Evolutionary conservation across 2,797 vertebrate species (phyloP), one percentile per base, ranked within the genome.

Genomic region (Glossophaga mutica): DNA sequence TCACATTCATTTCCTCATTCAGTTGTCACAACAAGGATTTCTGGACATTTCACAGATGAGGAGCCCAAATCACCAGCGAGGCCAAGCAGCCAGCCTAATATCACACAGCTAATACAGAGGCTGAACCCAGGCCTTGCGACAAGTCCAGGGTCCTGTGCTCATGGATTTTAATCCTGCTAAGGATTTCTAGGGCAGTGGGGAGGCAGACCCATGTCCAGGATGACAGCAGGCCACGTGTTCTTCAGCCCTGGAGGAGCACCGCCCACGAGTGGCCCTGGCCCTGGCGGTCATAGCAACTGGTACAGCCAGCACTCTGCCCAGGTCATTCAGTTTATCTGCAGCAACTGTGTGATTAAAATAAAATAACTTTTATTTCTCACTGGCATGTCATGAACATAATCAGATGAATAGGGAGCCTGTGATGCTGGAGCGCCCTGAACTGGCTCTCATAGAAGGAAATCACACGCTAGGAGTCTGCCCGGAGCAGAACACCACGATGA

Each of bases 321-420:
- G 91, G 90, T 95, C 92, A 83, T 86, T 96, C 90, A 92, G 87
- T 93, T 89, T 74, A 92, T 83, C 93, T 22, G 73, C 73, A 94
- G 95, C 62, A 39, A 83, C 9, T 22, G 19, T 79, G 73, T 96
- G 96, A 97, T 97, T 96, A n/a, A n/a, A n/a, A n/a, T n/a, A n/a
- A n/a, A 94, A 93, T 92, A 91, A 87, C 89, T 93, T 90, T 91
- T 71, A 87, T 68, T 95, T 50, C 93, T 89, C 95, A 71, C 85
- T 85, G 87, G 85, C 90, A 89, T 18, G 24, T 81, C 93, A 77
- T 48, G 94, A 93, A 94, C 96, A 97, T 97, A 96, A 94, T 90
- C 95, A 93, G 96, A 97, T 94, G 97, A 97, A 90, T 94, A 92
- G 96, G 42, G 95, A 97, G 90, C 89, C 83, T n/a, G 50, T 52